Percentiles rank a stretch among this genome's conserved stretches.
Conservation (phyloP, 2,888 invertebrate species). For the Tachina fera region DNA sequence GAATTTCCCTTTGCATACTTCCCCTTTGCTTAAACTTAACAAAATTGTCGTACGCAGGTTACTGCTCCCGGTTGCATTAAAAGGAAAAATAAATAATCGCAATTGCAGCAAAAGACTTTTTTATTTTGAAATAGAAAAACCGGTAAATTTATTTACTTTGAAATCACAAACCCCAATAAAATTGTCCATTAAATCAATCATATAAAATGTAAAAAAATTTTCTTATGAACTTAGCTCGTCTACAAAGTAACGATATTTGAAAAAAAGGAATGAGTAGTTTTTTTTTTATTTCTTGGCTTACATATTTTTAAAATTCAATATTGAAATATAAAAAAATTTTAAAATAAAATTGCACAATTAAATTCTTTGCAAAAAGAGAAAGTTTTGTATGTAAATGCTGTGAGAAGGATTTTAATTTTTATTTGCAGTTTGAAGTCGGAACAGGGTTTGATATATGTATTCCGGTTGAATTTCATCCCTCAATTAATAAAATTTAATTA, state of each 20-base stretch:
- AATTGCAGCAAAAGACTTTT: not conserved
- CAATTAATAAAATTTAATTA: no score
- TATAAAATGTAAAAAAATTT: not conserved
- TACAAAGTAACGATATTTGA: not conserved
- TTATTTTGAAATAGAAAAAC: conserved; percentile 42
- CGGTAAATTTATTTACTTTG: conserved; percentile 54
- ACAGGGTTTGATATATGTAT: no score
- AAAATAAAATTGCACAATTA: no score
- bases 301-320: not conserved
- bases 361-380: no score
- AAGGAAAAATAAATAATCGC: conserved; percentile 13
- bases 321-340: no score
- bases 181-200: conserved; percentile 51
- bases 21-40: conserved; percentile 1
- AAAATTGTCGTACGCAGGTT: conserved; percentile 42
- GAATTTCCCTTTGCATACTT: not conserved
- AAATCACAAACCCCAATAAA: conserved; percentile 26
- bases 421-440: no score
- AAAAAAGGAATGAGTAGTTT: no score
- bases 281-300: not conserved
- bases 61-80: conserved; percentile 64
- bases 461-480: no score
- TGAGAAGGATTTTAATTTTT: no score
- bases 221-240: not conserved
- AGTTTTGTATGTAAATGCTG: no score